Base-by-base conservation (phyloP, 2,888 invertebrate genomes). In the Pollenia amentaria region DNA sequence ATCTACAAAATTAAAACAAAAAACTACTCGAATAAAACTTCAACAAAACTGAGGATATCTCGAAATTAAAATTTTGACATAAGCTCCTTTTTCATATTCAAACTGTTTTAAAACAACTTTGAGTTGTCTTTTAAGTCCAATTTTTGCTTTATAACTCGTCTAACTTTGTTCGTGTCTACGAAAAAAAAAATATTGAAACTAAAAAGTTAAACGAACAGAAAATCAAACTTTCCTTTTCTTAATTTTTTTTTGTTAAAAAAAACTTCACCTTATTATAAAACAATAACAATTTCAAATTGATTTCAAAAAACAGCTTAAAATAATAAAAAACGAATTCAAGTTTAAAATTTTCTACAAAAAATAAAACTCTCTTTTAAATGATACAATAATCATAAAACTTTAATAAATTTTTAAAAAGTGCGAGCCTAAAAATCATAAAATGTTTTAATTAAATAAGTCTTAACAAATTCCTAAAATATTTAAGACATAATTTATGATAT, bases 351-450 rank as follows among this genome's bases (percentile, higher is more conserved):
- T 29, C 29, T 29, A 29, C 29, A 29, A 55, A 18, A n/a, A 69
- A 51, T 40, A 40, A 40, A 44, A 40, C 4, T 40, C 18, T 18
- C 6, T 57, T 11, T 11, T 18, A 4, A 69, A 10, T 7, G 16
- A n/a, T 12, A 29, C 10, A 18, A 29, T 29, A 29, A 46, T 44
- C 55, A 67, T 67, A 77, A 77, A 77, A 18, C 6, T n/a, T 46
- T 38, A 64, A 44, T 38, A 67, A 77, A 48, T 38, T 78, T 60
- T 21, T 21, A 60, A 60, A 48, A 78, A 65, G 1, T 16, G n/a
- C 18, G 38, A 16, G 14, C 16, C 48, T 48, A 62, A 48, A 62
- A 46, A 29, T 57, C n/a, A 73, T 57, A 73, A 16, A 48, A 48
- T 11, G 7, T 73, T 67, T 67, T 67, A 38, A 46, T 67, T 29